phyloP scores from a whole-genome alignment of 1,140 invertebrate genomes.

The Drosophila albomicans region DNA sequence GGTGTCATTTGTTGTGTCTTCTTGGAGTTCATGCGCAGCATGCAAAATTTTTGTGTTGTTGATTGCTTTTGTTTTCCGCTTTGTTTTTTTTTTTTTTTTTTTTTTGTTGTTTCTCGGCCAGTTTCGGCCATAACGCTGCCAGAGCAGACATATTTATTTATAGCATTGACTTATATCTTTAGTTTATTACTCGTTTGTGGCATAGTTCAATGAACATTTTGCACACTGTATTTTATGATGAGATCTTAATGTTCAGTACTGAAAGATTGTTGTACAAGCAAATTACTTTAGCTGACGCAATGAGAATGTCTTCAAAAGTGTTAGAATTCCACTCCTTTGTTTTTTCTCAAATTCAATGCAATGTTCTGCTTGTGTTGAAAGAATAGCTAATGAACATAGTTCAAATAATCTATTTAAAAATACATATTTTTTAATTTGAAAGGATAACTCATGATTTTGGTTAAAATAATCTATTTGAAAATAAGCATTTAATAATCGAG shows the following conservation, averaged over 20 bases:
- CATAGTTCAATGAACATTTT: slow-evolving; percentile 8
- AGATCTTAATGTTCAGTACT: slow-evolving; percentile 1
- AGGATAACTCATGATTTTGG: no score
- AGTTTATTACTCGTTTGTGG: not conserved
- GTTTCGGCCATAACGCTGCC: slow-evolving; percentile 5
- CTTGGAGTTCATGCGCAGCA: slow-evolving; percentile 57
- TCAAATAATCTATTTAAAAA: no score
- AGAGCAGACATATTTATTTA: slow-evolving; percentile 26
- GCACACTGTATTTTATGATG: slow-evolving; percentile 7
- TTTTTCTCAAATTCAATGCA: not conserved
- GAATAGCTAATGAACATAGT: no score
- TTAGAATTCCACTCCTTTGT: not conserved
- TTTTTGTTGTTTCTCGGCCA: slow-evolving; percentile 1
- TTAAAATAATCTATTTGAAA: no score
- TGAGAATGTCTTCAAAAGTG: no score
- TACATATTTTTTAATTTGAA: no score
- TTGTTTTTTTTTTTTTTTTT: slow-evolving; percentile 22
- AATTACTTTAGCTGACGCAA: not conserved
- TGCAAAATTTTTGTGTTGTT: slow-evolving; percentile 57
- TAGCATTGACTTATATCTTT: slow-evolving; percentile 22
- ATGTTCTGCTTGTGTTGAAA: no score
- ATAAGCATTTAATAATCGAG: no score
- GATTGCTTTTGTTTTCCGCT: slow-evolving; percentile 34
- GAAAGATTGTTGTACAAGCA: not conserved
- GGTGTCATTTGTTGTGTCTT: slow-evolving; percentile 67